phyloP scores from a whole-genome alignment of 1,140 invertebrate species.

The Musca vetustissima region DNA sequence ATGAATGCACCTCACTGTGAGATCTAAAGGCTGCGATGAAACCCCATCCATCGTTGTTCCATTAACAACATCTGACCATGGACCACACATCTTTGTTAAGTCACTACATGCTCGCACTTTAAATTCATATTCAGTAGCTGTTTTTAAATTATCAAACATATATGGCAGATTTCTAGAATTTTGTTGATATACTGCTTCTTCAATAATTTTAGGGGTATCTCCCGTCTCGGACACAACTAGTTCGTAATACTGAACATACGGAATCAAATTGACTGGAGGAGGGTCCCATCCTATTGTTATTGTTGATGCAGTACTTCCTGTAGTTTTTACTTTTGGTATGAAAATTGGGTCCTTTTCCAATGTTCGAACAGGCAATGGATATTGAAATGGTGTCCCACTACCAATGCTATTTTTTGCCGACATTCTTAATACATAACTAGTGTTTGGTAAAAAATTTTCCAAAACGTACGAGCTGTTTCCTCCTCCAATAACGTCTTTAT shows the following conservation, averaged over 20 bases:
- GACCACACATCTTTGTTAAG: conserved; percentile 72
- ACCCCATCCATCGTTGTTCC: conserved; percentile 78
- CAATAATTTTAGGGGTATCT: conserved; percentile 58
- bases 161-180: conserved; percentile 67
- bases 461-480: conserved; percentile 67
- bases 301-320: conserved; percentile 73
- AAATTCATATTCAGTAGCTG: conserved; percentile 76
- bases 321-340: conserved; percentile 73
- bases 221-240: conserved; percentile 66
- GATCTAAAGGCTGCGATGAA: conserved; percentile 60
- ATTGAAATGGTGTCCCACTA: conserved; percentile 54
- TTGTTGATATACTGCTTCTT: conserved; percentile 65
- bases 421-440: conserved; percentile 64
- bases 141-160: conserved; percentile 74
- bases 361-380: conserved; percentile 62
- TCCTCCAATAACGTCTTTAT: conserved; percentile 59
- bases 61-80: conserved; percentile 72
- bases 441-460: conserved; percentile 63
- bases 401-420: conserved; percentile 61
- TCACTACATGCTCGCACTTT: conserved; percentile 75
- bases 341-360: conserved; percentile 73
- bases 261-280: conserved; percentile 65
- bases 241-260: conserved; percentile 76
- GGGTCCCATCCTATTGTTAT: conserved; percentile 77
- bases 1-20: conserved; percentile 66